Base-by-base conservation (phyloP, 1,140 invertebrate species). In the Andrena cerasifolii region DNA sequence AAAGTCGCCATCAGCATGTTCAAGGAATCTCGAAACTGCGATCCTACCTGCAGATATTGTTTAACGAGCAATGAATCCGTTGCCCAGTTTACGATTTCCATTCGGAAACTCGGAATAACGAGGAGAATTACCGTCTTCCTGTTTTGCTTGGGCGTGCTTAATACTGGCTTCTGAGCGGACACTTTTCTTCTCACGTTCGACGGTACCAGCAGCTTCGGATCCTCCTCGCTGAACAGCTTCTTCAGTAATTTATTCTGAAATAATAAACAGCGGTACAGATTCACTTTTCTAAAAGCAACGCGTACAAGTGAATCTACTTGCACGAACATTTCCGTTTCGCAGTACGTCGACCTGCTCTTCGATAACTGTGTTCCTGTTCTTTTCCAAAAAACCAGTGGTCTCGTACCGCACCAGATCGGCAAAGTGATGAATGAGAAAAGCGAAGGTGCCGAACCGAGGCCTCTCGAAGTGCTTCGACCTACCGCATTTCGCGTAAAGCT, bases 331-430 rank as follows among this genome's bases (percentile, higher is more conserved):
- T 87, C 93, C 84, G 74, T 90, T 88, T 78, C 93, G 90, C 5
- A 96, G 89, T 21, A 95, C 94, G 40, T 95, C 94, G 7, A 99
- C 95, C 88, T 99, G 97, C 88, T 99, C 98, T 88, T 99, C 98
- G 16, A 98, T 95, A 3, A 99, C 98, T 0, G 98, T 99, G 87
- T 99, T 99, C 0, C 98, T 93, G 91, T 99, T 99, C 93, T 99
- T 99, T 88, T 99, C 98, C 6, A 99, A 93, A 93, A 99, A 99
- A 3, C 99, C 99, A 40, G 93, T 94, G 26, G 96, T 96, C 89
- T 98, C 96, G 92, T 99, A 99, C 85, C 97, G 95, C 0, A 99
- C 99, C 76, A 96, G 95, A 88, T 98, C 98, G 5, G 98, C 98
- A 93, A 99, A 99, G 89, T 99, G 98, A 87, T 96, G 95, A 62